Evolutionary conservation across 2,797 vertebrate genomes (phyloP), one percentile per base, ranked within the genome.

Genomic region (Furcifer pardalis): DNA sequence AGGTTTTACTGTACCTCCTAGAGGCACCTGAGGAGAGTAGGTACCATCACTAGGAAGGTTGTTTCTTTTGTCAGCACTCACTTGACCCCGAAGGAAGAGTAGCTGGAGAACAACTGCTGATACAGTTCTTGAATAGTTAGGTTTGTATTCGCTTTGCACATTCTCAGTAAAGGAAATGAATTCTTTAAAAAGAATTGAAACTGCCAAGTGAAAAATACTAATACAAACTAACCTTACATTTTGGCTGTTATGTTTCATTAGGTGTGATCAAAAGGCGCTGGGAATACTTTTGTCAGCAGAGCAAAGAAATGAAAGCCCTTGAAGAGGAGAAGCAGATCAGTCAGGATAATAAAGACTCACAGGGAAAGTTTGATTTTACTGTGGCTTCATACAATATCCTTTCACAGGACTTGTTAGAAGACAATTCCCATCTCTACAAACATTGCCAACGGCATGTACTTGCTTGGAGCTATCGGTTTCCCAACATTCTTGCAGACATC

Each of bases 371-470:
- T 91, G 98, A 99, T 93, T 99, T 99, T 92, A 97, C 98, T 0
- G 97, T 99, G 71, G 97, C 99, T 97, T 98, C 98, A 73, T 99
- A 99, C 94, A 99, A 99, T 91, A 98, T 99, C 92, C 97, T 99
- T 88, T 98, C 98, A 1, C 99, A 99, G 95, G 96, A 98, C 82
- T 96, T 99, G 76, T 94, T 99, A 91, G 96, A 97, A 87, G 97
- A 97, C 91, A 99, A 99, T 85, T 89, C 90, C 5, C 97, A 98
- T 90, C 96, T 99, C 84, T 99, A 99, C 92, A 96, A 77, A 69
- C 98, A 99, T 93, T 99, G 98, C 86, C 89, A 91, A 77, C 95
- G 96, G 2, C 84, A 80, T 0, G 27, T 98, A 6, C 91, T 99
- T 77, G 88, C 93, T 87, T 99, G 98, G 99, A 85, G 90, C 1